These are phyloP conservation scores for Charanyca ferruginea DNA, from an alignment of 2,888 invertebrate species.

Conservation along the genomic window DNA sequence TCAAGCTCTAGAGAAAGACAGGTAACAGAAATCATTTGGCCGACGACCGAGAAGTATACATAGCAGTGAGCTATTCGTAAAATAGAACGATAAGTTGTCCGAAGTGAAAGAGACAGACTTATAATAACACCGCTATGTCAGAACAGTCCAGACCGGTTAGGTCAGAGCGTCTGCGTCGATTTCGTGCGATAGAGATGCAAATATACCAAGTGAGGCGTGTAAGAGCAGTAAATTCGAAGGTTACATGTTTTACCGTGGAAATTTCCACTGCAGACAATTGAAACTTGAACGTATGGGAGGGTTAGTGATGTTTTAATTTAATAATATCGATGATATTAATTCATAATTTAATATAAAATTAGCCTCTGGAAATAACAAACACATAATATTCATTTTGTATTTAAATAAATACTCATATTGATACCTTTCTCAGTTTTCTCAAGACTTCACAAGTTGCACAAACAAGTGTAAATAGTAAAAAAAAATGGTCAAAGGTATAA, in stretches of 20 bases:
- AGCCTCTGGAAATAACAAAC: too few relatives aligned
- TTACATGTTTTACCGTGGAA: conserved; percentile 90
- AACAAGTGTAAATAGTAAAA: too few relatives aligned
- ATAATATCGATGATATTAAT: conserved; percentile 65
- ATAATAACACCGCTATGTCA: conserved; percentile 70
- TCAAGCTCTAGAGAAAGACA: conserved; percentile 91
- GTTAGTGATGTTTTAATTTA: conserved; percentile 69
- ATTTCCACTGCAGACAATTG: conserved; percentile 91
- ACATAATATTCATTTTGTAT: too few relatives aligned
- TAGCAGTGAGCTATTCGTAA: conserved; percentile 90
- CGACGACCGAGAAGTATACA: conserved; percentile 91
- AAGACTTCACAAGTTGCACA: too few relatives aligned
- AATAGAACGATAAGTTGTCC: conserved; percentile 87
- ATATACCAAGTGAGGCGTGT: conserved; percentile 71
- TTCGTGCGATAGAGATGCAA: conserved; percentile 78
- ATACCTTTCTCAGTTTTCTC: too few relatives aligned
- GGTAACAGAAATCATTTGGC: conserved; percentile 89
- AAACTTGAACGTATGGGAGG: conserved; percentile 85
- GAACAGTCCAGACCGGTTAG: conserved; percentile 82
- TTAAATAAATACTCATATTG: too few relatives aligned
- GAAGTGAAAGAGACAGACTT: conserved; percentile 80
- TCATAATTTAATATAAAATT: not conserved
- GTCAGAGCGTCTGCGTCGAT: conserved; percentile 89
- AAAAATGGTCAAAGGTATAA: too few relatives aligned
- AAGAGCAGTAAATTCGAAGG: conserved; percentile 80